phyloP scores from a whole-genome alignment of 2,888 invertebrate species.

The Mythimna impura region DNA sequence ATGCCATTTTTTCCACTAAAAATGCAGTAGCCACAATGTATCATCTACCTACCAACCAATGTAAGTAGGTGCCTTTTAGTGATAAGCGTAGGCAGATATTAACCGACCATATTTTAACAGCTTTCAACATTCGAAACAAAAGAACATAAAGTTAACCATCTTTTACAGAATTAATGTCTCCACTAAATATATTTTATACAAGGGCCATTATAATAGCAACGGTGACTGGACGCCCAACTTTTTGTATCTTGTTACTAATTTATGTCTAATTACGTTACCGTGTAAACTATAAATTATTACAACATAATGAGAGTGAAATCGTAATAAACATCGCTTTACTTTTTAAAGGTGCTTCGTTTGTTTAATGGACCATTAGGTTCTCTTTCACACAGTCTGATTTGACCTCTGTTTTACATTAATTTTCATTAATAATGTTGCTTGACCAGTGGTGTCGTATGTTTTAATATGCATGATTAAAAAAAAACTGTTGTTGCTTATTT shows the following conservation, averaged over 20 bases:
- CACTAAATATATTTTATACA: constrained; percentile 72
- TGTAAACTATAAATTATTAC: constrained; percentile 77
- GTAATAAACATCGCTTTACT: constrained; percentile 71
- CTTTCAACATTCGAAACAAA: constrained; percentile 59
- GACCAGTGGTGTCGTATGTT: too few relatives aligned
- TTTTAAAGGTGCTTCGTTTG: constrained; percentile 68
- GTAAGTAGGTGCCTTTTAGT: background rate
- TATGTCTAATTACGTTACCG: constrained; percentile 75
- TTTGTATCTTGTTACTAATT: constrained; percentile 79
- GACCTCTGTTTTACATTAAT: constrained; percentile 61
- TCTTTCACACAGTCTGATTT: constrained; percentile 69
- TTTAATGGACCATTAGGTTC: constrained; percentile 74
- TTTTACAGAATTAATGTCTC: constrained; percentile 68
- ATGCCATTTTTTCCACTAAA: background rate
- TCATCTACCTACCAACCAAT: background rate
- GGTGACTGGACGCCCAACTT: constrained; percentile 58
- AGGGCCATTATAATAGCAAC: constrained; percentile 48
- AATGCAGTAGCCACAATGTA: too few relatives aligned
- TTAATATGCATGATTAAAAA: too few relatives aligned
- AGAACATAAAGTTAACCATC: constrained; percentile 44
- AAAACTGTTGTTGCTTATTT: too few relatives aligned
- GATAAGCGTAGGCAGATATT: constrained; percentile 30
- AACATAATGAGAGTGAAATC: constrained; percentile 77
- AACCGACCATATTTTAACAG: constrained; percentile 37
- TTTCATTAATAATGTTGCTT: background rate